These are phyloP conservation scores for Arion vulgaris DNA, from an alignment of 1,140 invertebrate genomes.

Conservation along the genomic window DNA sequence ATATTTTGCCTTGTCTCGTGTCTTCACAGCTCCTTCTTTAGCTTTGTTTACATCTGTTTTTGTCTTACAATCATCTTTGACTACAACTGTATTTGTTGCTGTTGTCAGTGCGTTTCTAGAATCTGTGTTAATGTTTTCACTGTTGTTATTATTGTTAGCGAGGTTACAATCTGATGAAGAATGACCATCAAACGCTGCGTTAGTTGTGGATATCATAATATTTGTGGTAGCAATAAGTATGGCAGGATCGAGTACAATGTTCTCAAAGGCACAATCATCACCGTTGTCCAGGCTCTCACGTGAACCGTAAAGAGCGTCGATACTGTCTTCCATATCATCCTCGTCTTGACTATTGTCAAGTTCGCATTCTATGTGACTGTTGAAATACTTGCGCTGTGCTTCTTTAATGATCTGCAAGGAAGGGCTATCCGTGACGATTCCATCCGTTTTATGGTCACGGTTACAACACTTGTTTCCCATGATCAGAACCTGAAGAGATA, in stretches of 20 bases:
- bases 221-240: neutral
- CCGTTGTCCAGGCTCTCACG: neutral
- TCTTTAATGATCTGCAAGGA: slow-evolving; percentile 25
- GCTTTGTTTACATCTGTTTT: neutral
- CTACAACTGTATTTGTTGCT: neutral
- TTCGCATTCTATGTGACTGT: slow-evolving; percentile 31
- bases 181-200: neutral
- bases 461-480: slow-evolving; percentile 26
- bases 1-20: slow-evolving; percentile 26
- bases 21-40: neutral
- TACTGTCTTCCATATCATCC: slow-evolving; percentile 12
- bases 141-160: neutral
- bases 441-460: neutral
- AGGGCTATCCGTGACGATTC: neutral
- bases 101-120: neutral
- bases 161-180: neutral
- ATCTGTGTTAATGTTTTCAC: neutral
- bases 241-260: neutral
- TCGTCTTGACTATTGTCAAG: neutral
- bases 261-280: slow-evolving; percentile 2
- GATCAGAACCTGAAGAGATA: no score
- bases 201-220: neutral
- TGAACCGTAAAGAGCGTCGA: neutral
- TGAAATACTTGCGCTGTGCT: slow-evolving; percentile 42
- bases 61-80: neutral